phyloP scores from a whole-genome alignment of 2,888 invertebrate genomes.

The Gastrophysa polygoni region DNA sequence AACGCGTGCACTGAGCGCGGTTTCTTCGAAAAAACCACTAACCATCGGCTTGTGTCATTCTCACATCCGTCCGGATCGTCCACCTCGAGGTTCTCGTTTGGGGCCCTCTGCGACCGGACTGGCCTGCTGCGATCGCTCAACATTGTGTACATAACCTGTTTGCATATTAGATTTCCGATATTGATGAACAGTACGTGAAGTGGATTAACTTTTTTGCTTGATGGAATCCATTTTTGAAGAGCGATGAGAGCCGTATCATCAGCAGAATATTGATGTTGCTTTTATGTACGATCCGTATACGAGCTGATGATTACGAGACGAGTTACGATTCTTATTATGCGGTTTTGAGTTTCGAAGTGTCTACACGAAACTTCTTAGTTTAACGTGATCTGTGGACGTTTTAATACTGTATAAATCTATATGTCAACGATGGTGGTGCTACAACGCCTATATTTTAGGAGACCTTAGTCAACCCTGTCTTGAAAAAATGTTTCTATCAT shows the following conservation, averaged over 20 bases:
- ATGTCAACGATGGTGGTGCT: no score
- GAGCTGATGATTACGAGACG: background rate
- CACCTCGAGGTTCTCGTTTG: conserved; percentile 18
- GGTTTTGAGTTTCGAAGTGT: no score
- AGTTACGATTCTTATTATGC: no score
- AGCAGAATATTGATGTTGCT: background rate
- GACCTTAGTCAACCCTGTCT: no score
- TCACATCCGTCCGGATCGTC: conserved; percentile 34
- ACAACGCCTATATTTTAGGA: no score
- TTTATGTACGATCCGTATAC: background rate
- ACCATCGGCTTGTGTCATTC: conserved; percentile 44
- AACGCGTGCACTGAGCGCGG: conserved; percentile 48
- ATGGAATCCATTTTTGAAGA: background rate
- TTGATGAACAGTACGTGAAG: conserved; percentile 41
- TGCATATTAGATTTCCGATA: conserved; percentile 43
- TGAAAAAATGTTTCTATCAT: no score
- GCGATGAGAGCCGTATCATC: background rate
- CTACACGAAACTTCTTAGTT: no score
- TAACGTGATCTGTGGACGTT: no score
- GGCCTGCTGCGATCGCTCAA: conserved; percentile 40
- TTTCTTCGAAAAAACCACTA: conserved; percentile 43
- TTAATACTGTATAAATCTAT: no score
- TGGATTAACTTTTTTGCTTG: conserved; percentile 36
- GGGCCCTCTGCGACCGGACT: conserved; percentile 22
- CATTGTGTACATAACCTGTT: conserved; percentile 44